A percentile compares a stretch with the other conserved stretches of the same genome.
Evolutionary conservation across 2,113 vertebrate species (phyloP).

Genomic region (Lichenostomus cassidix): DNA sequence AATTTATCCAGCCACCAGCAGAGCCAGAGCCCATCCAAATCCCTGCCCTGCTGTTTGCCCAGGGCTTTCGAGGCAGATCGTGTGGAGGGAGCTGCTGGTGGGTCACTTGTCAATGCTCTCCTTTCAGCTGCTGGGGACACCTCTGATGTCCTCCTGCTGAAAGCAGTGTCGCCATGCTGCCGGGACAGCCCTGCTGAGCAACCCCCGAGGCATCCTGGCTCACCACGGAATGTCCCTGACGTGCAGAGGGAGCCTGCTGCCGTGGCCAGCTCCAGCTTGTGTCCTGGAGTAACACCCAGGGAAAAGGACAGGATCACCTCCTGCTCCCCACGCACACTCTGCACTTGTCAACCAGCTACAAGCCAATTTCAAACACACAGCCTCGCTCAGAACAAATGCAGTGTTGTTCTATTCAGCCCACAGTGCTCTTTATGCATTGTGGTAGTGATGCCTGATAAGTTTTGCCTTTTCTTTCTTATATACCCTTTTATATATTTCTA

Average conservation of each 20-base stretch:
- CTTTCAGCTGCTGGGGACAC: neutral
- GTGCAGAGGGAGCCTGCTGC: neutral
- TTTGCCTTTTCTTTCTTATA: too few relatives aligned
- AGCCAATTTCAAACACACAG: neutral
- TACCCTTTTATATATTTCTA: too few relatives aligned
- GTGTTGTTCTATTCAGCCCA: neutral
- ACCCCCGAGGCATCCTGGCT: neutral
- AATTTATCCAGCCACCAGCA: slow-evolving; percentile 32
- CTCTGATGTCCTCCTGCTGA: neutral
- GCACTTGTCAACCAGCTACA: neutral
- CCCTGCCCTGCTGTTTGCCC: neutral
- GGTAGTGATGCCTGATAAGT: too few relatives aligned
- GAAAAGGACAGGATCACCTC: rapidly evolving
- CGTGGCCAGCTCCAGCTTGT: neutral
- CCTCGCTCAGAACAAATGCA: rapidly evolving
- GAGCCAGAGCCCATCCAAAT: neutral
- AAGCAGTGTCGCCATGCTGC: neutral
- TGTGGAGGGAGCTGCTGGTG: neutral
- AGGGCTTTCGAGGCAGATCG: neutral
- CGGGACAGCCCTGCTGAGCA: neutral
- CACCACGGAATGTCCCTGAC: neutral
- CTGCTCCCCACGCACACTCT: rapidly evolving
- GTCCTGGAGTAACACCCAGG: rapidly evolving
- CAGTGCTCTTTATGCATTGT: neutral
- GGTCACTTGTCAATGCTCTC: neutral